phyloP scores from a whole-genome alignment of 2,888 invertebrate genomes.

The Dendrolimus pini region DNA sequence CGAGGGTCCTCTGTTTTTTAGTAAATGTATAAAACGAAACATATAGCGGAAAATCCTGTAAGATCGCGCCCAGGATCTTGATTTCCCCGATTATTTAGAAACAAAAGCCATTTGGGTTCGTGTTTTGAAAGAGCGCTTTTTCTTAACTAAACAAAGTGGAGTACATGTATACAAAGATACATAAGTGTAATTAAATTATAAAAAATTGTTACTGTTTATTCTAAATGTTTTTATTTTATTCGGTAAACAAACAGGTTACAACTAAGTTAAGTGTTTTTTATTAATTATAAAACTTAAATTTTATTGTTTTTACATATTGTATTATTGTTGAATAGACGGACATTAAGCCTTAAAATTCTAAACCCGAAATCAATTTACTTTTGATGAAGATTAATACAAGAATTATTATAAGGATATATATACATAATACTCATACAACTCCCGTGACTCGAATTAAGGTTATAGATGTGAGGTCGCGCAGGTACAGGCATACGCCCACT shows the following conservation, averaged over 20 bases:
- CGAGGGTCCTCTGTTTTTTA: conserved; percentile 62
- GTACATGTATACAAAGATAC: not conserved
- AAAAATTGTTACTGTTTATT: not conserved
- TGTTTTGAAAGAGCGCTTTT: not conserved
- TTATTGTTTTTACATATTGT: too few relatives aligned
- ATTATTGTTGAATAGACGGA: too few relatives aligned
- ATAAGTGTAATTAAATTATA: not conserved
- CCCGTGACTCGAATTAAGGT: too few relatives aligned
- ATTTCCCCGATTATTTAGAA: conserved; percentile 43
- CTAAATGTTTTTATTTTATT: not conserved
- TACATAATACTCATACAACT: too few relatives aligned
- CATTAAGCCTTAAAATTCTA: too few relatives aligned
- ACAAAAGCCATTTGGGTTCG: conserved; percentile 12
- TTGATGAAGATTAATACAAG: too few relatives aligned
- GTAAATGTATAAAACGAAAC: conserved; percentile 57
- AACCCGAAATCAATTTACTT: too few relatives aligned
- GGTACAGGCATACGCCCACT: too few relatives aligned
- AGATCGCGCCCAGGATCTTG: conserved; percentile 52
- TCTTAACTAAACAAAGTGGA: not conserved
- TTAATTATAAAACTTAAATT: too few relatives aligned
- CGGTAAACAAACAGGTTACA: not conserved
- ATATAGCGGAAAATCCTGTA: conserved; percentile 59
- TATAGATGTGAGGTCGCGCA: too few relatives aligned
- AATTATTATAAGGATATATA: too few relatives aligned
- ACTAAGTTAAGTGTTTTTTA: not conserved